These are phyloP conservation scores for Psittacara wagleri DNA, from an alignment of 2,113 vertebrate species.

Conservation along the genomic window DNA sequence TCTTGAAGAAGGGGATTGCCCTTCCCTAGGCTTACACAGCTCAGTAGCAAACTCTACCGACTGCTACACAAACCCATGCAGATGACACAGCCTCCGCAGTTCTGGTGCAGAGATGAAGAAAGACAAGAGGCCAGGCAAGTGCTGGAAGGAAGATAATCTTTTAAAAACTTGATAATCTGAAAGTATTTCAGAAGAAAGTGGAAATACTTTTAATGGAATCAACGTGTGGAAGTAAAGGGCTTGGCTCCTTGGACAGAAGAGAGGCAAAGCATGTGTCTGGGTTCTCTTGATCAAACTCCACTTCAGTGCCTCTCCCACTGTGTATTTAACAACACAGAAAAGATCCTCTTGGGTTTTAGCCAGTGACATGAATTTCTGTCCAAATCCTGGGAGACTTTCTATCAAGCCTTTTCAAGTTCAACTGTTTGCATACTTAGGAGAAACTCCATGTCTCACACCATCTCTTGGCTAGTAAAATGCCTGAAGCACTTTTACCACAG, in stretches of 20 bases:
- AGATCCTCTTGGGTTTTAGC: background rate
- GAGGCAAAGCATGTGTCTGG: background rate
- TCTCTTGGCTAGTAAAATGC: background rate
- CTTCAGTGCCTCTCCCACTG: background rate
- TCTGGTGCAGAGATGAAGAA: background rate
- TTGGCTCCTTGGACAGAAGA: background rate
- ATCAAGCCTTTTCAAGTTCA: background rate
- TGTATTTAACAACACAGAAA: background rate
- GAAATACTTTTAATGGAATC: background rate
- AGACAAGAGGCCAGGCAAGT: background rate
- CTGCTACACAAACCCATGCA: accelerated
- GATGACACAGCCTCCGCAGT: background rate
- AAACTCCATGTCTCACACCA: background rate
- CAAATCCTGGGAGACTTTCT: background rate
- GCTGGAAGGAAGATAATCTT: background rate
- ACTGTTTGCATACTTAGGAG: background rate
- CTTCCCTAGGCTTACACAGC: background rate
- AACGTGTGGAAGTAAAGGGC: background rate
- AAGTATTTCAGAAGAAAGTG: background rate
- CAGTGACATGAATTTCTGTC: background rate
- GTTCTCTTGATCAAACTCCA: background rate
- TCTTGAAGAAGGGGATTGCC: background rate
- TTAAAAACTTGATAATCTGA: background rate
- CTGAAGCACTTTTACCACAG: background rate
- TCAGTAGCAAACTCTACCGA: background rate